Evolutionary conservation across 2,888 invertebrate species (phyloP).

Genomic region (Coleophora deauratella): DNA sequence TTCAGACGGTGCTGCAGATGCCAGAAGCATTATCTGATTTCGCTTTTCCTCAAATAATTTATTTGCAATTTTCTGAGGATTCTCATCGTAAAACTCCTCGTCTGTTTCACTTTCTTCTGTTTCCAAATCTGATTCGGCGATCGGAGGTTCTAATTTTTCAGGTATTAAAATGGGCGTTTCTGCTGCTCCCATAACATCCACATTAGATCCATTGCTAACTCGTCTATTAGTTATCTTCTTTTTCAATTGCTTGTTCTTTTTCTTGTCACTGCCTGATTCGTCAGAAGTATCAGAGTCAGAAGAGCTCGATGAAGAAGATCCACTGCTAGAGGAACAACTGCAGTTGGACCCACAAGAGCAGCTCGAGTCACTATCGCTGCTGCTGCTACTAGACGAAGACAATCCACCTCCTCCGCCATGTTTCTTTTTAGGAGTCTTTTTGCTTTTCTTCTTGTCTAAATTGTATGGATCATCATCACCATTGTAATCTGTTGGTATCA

Average conservation of each 20-base stretch:
- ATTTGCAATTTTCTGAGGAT: constrained; percentile 83
- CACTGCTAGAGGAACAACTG: constrained; percentile 84
- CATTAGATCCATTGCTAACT: constrained; percentile 65
- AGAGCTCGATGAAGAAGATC: constrained; percentile 78
- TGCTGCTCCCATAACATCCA: constrained; percentile 68
- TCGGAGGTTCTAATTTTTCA: constrained; percentile 73
- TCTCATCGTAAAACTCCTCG: constrained; percentile 90
- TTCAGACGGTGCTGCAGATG: constrained; percentile 76
- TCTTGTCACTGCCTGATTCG: constrained; percentile 54
- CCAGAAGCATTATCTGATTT: constrained; percentile 77
- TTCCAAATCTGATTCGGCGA: constrained; percentile 88
- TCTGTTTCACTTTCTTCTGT: constrained; percentile 90
- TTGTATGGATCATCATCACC: constrained; percentile 58
- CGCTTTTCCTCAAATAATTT: constrained; percentile 84
- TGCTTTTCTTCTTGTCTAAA: constrained; percentile 62
- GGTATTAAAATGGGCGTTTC: constrained; percentile 61
- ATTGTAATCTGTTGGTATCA: constrained; percentile 62
- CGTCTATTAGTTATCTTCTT: constrained; percentile 49
- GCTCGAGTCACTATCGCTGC: constrained; percentile 82
- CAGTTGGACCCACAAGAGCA: constrained; percentile 90
- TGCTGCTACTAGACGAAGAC: constrained; percentile 84
- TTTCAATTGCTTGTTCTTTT: constrained; percentile 54
- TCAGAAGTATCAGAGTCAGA: constrained; percentile 65
- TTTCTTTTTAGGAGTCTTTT: constrained; percentile 64
- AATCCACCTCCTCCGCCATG: constrained; percentile 59